Percentiles rank a stretch among this genome's conserved stretches.
Evolutionary conservation across 2,113 vertebrate genomes (phyloP).

Genomic region (Sceloporus undulatus): DNA sequence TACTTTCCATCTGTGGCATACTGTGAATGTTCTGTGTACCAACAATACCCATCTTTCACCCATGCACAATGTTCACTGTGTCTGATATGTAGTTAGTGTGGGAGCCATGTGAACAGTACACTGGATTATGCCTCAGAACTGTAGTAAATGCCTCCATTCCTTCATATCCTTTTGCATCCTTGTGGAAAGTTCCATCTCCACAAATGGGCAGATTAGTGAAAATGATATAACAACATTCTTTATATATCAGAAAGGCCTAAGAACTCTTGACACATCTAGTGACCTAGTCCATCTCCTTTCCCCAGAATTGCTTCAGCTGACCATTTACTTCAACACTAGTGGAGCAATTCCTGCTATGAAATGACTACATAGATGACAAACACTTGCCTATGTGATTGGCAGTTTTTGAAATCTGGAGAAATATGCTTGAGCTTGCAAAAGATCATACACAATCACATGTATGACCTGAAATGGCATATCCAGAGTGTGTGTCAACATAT

Average conservation of each 20-base stretch:
- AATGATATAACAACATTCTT: not conserved
- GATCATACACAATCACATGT: not conserved
- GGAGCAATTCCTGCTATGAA: not conserved
- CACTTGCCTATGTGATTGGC: not conserved
- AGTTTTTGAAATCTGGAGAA: not conserved
- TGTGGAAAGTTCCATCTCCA: not conserved
- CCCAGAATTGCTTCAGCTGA: not conserved
- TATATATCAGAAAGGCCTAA: not conserved
- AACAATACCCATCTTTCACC: no score
- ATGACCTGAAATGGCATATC: not conserved
- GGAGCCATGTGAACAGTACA: not conserved
- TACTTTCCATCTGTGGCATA: no score
- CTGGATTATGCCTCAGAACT: not conserved
- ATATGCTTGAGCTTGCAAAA: not conserved
- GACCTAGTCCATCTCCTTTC: not conserved
- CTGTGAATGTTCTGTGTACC: no score
- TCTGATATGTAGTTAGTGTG: not conserved
- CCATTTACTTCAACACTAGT: not conserved
- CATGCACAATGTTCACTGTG: not conserved
- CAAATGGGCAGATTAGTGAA: not conserved
- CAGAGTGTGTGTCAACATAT: not conserved
- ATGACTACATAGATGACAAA: not conserved
- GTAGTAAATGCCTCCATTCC: not conserved
- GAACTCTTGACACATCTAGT: not conserved
- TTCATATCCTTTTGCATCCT: not conserved